Conservation (phyloP, 2,888 invertebrate species). For the Campopleginae sp. region DNA sequence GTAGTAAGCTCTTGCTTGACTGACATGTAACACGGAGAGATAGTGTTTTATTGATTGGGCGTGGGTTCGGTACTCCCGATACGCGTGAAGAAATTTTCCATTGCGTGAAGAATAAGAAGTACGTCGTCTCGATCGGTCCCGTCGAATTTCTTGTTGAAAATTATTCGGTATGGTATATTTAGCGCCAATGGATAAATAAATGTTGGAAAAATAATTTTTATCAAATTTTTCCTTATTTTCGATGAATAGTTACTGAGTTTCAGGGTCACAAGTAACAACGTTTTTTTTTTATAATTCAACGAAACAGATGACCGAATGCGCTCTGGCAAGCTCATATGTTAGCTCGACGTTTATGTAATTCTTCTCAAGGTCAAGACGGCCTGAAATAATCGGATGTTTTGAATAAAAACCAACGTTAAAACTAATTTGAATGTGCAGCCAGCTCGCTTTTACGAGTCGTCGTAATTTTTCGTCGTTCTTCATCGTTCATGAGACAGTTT, state of each 20-base stretch:
- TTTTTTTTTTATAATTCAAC: no score
- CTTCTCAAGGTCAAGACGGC: neutral
- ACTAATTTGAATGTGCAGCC: slow-evolving; percentile 9
- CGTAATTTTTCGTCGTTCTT: neutral
- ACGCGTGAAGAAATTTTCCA: slow-evolving; percentile 59
- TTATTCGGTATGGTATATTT: neutral
- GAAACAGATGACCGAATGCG: no score
- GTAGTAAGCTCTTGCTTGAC: neutral
- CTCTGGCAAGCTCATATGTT: neutral
- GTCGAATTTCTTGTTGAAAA: neutral
- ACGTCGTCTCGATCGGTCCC: neutral
- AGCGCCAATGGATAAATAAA: neutral
- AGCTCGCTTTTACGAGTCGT: neutral
- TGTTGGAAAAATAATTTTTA: no score
- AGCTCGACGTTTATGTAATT: slow-evolving; percentile 4
- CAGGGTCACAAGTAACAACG: no score
- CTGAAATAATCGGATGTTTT: slow-evolving; percentile 24
- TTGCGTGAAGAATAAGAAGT: neutral
- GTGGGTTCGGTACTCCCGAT: slow-evolving; percentile 42
- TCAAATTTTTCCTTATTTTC: no score
- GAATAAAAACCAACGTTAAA: slow-evolving; percentile 21
- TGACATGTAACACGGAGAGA: slow-evolving; percentile 22
- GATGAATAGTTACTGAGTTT: no score
- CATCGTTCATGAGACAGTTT: neutral
- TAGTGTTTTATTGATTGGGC: slow-evolving; percentile 62